phyloP scores from a whole-genome alignment of 1,140 invertebrate genomes.

The Conopomorpha cramerella region DNA sequence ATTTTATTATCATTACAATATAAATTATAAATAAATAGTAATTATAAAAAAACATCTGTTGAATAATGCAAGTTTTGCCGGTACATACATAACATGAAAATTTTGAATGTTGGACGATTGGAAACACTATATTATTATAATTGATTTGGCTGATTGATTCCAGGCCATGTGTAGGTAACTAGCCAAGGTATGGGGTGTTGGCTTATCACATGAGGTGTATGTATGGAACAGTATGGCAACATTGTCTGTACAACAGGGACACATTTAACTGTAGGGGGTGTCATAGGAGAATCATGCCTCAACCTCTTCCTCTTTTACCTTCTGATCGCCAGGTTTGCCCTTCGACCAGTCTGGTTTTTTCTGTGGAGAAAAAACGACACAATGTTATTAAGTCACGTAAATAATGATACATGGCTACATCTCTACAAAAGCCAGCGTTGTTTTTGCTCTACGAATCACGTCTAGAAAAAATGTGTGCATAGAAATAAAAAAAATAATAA shows the following conservation, averaged over 20 bases:
- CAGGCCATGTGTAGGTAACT: constrained; percentile 9
- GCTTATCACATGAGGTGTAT: constrained; percentile 21
- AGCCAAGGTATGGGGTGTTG: constrained; percentile 11
- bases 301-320: constrained; percentile 86
- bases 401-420: no score
- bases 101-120: constrained; percentile 15
- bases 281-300: constrained; percentile 72
- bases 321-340: constrained; percentile 80
- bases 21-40: constrained; percentile 54
- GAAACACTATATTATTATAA: constrained; percentile 17
- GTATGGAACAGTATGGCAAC: constrained; percentile 15
- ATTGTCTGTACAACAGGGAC: constrained; percentile 17
- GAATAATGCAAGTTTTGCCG: constrained; percentile 26
- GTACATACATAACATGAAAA: constrained; percentile 18
- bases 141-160: constrained; percentile 7
- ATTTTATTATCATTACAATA: constrained; percentile 31
- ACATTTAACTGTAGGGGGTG: constrained; percentile 26
- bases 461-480: no score
- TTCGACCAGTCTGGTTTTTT: constrained; percentile 92
- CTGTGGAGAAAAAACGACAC: constrained; percentile 60
- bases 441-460: no score
- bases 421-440: no score
- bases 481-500: no score
- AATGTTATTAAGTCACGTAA: no score
- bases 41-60: constrained; percentile 23